A percentile compares a stretch with the other conserved stretches of the same genome.
phyloP scores from a whole-genome alignment of 2,797 vertebrate species.

The Muscicapa comitata region DNA sequence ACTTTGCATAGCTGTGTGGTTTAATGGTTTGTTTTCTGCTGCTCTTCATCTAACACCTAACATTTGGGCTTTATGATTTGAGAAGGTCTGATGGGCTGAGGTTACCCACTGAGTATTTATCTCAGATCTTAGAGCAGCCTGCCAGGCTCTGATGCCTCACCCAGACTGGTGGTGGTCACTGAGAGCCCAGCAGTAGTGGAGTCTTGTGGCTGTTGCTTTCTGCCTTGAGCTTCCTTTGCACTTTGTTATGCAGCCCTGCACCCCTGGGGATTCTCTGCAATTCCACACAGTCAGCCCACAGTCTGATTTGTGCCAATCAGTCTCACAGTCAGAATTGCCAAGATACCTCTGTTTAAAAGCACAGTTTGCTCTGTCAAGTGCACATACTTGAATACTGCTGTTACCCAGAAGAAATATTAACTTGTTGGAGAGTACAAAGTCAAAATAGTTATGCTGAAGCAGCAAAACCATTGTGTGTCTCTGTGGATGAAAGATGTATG shows the following conservation, averaged over 20 bases:
- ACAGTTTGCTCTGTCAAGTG: neutral
- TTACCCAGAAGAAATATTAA: neutral
- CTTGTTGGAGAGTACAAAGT: neutral
- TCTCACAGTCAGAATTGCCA: neutral
- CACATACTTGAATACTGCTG: neutral
- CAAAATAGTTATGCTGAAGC: neutral
- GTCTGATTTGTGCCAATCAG: neutral
- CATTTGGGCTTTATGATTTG: neutral
- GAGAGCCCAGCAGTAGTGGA: neutral
- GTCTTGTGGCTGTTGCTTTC: neutral
- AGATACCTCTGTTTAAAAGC: neutral
- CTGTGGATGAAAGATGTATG: neutral
- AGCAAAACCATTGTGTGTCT: neutral
- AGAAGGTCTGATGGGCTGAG: neutral
- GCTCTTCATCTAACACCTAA: neutral
- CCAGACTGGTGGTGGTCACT: neutral
- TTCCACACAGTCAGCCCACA: neutral
- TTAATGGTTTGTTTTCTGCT: neutral
- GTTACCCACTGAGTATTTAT: neutral
- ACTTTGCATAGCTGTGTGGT: neutral
- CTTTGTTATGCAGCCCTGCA: neutral
- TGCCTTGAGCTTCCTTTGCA: neutral
- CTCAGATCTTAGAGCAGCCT: neutral
- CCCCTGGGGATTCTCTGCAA: neutral
- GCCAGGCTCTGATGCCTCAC: rapidly evolving